Base-by-base conservation (phyloP, 2,888 invertebrate species). In the Habroteleia sp. region DNA sequence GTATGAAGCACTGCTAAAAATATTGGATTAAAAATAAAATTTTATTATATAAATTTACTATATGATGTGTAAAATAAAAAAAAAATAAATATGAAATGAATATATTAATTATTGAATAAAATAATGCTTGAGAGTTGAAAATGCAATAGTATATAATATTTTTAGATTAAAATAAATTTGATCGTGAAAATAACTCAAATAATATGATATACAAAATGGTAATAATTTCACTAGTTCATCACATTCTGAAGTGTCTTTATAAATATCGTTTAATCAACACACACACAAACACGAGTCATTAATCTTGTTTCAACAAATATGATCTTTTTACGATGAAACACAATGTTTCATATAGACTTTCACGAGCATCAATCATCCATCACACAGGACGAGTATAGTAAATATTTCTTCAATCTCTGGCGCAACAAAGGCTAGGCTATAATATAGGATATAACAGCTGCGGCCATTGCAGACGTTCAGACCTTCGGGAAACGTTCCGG, bases 391-490 rank as follows among this genome's bases (percentile, higher is more conserved):
- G 44, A 62, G 54, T 72, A 63, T 63, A 72, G 56, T 72, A 73
- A 72, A 72, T 73, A 66, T 65, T 58, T 73, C 73, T 58, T 58
- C 72, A 72, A 58, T 65, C 58, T 63, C 50, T 37, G 20, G 46
- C 31, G 48, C 46, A 63, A 63, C 72, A 63, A 63, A 72, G 63
- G 41, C 72, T 41, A 72, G 63, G 41, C 72, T 41, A 72, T 72
- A 58, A 63, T 65, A 35, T 37, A 72, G 63, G 48, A 72, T 72
- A 71, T 54, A 39, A 39, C 62, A 71, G 69, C 69, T 71, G 69
- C 54, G 69, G 46, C 62, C 52, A 46, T 60, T 52, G 52, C 68
- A 58, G 23, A 20, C 60, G 60, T 60, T 71, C 69, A 60, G 42
- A 68, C 25, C 62, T 71, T 33, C 33, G 25, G 54, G 37, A 71